A percentile compares a stretch with the other conserved stretches of the same genome.
Evolutionary conservation across 2,888 invertebrate species (phyloP).

Genomic region (Xanthia icteritia): DNA sequence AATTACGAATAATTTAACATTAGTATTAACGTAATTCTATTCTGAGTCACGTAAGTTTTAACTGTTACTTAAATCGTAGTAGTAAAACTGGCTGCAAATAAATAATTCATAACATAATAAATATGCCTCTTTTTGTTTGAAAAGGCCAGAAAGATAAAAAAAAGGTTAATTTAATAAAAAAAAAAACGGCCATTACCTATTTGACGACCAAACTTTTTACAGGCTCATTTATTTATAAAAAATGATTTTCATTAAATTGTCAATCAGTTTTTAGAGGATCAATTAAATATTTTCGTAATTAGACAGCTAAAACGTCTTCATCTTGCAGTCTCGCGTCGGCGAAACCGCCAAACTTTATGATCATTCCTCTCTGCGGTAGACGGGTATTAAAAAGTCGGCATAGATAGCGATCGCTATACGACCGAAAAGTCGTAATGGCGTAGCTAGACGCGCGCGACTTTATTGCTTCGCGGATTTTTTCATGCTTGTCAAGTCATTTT

Average conservation of each 20-base stretch:
- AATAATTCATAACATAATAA: too few species aligned
- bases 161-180: neutral
- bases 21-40: neutral
- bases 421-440: too few species aligned
- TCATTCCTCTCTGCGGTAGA: neutral
- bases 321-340: neutral
- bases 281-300: neutral
- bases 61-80: neutral
- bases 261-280: neutral
- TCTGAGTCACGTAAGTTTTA: neutral
- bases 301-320: neutral
- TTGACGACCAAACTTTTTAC: neutral
- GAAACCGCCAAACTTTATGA: neutral
- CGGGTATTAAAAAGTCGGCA: too few species aligned
- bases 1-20: conserved; percentile 16
- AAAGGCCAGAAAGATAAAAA: neutral
- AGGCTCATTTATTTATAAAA: too few species aligned
- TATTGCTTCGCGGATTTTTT: too few species aligned
- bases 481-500: too few species aligned
- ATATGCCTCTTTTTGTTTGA: neutral
- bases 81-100: neutral
- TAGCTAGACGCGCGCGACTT: too few species aligned
- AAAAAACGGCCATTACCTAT: neutral
- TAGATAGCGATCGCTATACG: too few species aligned
- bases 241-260: too few species aligned